Base-by-base conservation (phyloP, 2,797 vertebrate genomes). In the Lacerta viridis region DNA sequence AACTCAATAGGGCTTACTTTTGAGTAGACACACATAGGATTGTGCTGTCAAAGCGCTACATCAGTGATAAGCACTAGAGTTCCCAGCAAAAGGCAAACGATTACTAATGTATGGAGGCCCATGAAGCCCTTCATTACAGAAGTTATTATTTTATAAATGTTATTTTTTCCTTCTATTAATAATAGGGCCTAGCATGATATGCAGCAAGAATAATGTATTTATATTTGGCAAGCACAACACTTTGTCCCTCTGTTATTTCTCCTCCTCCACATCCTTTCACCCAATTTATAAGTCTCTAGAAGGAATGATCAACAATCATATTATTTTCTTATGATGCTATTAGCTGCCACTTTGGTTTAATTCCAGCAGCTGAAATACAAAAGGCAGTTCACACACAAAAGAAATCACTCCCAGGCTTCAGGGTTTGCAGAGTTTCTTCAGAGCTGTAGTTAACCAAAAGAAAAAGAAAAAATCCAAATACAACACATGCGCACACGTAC, bases 281-380 rank as follows among this genome's bases (percentile, higher is more conserved):
- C 74, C 85, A 43, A 86, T 87, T 93, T 86, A 81, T 91, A 90
- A 94, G 88, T 2, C 91, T 76, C 33, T 61, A 83, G 87, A 76
- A 94, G 90, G 2, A 88, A 78, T 0, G 0, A 89, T 91, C 90
- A 87, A 91, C 0, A 2, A 71, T 82, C 85, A 72, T 89, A 36
- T 83, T 84, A 64, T 86, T 94, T 92, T 87, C 87, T 80, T 1
- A 8, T 87, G 90, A 86, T 86, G 81, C 86, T 90, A 72, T 90
- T 80, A 92, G 94, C 93, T 93, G 90, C 88, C 92, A 85, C 90
- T 92, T 90, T 27, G 72, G 88, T 25, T 91, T 91, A 69, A 0
- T 41, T 46, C 46, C 2, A 0, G 78, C 75, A 81, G 86, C 61
- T 87, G 1, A 59, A 82, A 36, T 50, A 87, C 81, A 82, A 59